These are phyloP conservation scores for Formicarius rufipectus DNA, from an alignment of 2,113 vertebrate genomes.

Conservation along the genomic window DNA sequence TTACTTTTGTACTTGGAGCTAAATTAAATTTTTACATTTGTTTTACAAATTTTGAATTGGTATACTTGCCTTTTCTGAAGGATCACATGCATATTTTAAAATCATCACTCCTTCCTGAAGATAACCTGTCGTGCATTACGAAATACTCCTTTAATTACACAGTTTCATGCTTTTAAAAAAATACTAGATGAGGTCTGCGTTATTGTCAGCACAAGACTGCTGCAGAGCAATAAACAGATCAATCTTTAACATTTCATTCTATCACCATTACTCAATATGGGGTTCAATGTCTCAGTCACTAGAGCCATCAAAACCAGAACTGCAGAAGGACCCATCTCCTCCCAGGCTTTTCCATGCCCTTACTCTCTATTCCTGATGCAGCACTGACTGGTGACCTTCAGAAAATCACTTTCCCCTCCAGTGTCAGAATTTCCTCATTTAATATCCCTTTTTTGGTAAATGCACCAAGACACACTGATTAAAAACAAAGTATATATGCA, in stretches of 20 bases:
- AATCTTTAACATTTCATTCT: background rate
- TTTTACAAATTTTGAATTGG: background rate
- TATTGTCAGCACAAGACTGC: background rate
- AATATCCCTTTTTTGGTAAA: background rate
- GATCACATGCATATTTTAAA: background rate
- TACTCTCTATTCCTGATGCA: background rate
- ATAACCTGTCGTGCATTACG: background rate
- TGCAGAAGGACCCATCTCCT: conserved; percentile 17
- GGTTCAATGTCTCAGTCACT: conserved; percentile 32
- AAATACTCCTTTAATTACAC: background rate
- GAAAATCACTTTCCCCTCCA: background rate
- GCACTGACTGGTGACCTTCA: background rate
- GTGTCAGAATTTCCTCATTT: background rate
- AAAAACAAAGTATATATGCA: background rate
- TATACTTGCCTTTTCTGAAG: background rate
- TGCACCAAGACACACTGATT: background rate
- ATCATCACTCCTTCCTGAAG: background rate
- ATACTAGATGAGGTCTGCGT: background rate
- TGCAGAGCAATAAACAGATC: conserved; percentile 3
- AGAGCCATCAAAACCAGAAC: conserved; percentile 2
- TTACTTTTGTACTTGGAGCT: background rate
- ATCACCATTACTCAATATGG: conserved; percentile 1
- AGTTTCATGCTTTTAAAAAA: background rate
- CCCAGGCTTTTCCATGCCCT: background rate
- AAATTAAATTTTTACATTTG: background rate